Percentiles rank a stretch among this genome's conserved stretches.
Conservation (phyloP, 2,797 vertebrate species). For the Yasuhikotakia modesta region DNA sequence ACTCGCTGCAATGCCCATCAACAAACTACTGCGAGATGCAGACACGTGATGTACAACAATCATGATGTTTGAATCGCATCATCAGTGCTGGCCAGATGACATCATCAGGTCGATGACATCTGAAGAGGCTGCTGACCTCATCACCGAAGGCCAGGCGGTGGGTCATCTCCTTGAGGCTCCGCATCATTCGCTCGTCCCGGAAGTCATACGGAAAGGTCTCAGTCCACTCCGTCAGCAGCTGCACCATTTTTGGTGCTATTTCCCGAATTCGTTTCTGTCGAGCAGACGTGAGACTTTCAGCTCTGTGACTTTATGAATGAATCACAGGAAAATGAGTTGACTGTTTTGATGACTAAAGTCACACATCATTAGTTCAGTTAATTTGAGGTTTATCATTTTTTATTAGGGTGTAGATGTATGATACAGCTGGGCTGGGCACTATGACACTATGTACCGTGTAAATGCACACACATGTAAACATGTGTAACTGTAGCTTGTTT, state of each 20-base stretch:
- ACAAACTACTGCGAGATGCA: neutral
- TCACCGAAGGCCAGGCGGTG: slow-evolving; percentile 87
- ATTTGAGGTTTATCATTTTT: neutral
- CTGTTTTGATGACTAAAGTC: neutral
- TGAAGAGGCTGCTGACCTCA: slow-evolving; percentile 78
- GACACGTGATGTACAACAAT: neutral
- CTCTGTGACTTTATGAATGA: neutral
- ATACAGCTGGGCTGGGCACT: neutral
- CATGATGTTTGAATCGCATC: slow-evolving; percentile 5
- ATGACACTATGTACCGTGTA: neutral
- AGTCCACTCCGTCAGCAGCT: slow-evolving; percentile 94
- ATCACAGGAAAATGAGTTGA: neutral
- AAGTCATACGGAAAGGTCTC: slow-evolving; percentile 98
- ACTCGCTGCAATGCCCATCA: neutral
- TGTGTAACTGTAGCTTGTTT: too few species aligned
- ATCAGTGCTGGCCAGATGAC: slow-evolving; percentile 16
- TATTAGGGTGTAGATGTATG: neutral
- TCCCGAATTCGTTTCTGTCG: slow-evolving; percentile 85
- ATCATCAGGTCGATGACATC: slow-evolving; percentile 16
- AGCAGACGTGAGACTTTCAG: neutral
- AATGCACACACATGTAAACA: too few species aligned
- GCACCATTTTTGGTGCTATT: slow-evolving; percentile 92
- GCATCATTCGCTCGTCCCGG: slow-evolving; percentile 96
- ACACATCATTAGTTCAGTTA: neutral
- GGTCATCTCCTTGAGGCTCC: slow-evolving; percentile 90